Percentiles rank a stretch among this genome's conserved stretches.
These are phyloP conservation scores for Oreocharis arfaki DNA, from an alignment of 2,113 vertebrate species.

Conservation along the genomic window DNA sequence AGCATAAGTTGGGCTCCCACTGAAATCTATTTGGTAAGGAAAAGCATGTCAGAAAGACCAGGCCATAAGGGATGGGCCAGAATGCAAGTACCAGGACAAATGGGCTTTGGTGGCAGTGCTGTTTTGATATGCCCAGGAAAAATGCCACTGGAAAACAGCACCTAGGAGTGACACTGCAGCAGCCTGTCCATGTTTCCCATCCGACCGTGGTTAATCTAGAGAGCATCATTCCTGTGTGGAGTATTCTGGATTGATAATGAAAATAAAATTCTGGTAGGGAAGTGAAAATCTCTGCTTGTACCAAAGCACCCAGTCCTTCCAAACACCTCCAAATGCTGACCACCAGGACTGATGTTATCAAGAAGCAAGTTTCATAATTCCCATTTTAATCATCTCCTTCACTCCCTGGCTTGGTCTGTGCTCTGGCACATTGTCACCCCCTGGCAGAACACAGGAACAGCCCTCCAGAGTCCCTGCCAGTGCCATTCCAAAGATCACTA, in stretches of 20 bases:
- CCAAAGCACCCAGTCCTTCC: neutral
- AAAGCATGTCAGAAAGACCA: slow-evolving; percentile 3
- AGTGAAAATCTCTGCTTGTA: neutral
- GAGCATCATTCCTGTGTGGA: neutral
- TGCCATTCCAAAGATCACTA: neutral
- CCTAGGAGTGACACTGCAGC: neutral
- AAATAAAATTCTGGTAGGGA: neutral
- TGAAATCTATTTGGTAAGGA: slow-evolving; percentile 59
- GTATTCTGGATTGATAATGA: neutral
- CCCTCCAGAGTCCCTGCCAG: neutral
- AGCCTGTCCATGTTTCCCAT: neutral
- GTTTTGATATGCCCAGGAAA: neutral
- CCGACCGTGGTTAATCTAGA: neutral
- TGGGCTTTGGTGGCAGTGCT: neutral
- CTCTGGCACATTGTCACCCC: slow-evolving; percentile 14
- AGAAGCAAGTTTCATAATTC: neutral
- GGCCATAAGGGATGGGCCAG: neutral
- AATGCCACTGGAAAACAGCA: neutral
- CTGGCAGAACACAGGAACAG: neutral
- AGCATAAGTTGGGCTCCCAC: neutral
- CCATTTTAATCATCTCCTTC: slow-evolving; percentile 2
- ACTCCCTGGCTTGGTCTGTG: neutral
- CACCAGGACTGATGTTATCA: neutral
- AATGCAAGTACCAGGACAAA: slow-evolving; percentile 13
- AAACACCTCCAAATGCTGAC: neutral